A percentile compares a stretch with the other conserved stretches of the same genome.
phyloP scores from a whole-genome alignment of 30 jellyfish, hydroid and myxozoan genomes.

The Hydractinia echinata region DNA sequence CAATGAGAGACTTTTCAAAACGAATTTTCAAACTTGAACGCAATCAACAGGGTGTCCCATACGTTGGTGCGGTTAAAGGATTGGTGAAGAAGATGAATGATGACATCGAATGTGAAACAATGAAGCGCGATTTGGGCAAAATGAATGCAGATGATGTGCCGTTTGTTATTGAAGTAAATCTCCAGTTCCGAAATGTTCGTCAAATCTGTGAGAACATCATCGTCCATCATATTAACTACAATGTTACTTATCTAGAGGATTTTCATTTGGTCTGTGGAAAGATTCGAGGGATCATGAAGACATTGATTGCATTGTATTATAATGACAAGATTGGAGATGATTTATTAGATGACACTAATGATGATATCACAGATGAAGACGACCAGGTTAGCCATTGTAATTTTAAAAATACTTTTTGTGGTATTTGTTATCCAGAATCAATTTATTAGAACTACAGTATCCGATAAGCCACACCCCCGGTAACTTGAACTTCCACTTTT shows the following conservation, averaged over 20 bases:
- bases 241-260: conserved; percentile 17
- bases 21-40: conserved; percentile 23
- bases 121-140: conserved; percentile 1
- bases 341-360: neutral
- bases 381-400: neutral
- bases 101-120: neutral
- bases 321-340: conserved; percentile 1
- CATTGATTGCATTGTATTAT: neutral
- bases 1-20: conserved; percentile 12
- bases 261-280: conserved; percentile 23
- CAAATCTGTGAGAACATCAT: conserved; percentile 7
- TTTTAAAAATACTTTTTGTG: neutral
- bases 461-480: too few relatives aligned
- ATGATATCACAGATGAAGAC: neutral
- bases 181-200: conserved; percentile 14
- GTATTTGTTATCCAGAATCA: neutral
- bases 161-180: neutral
- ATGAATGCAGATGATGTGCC: conserved; percentile 20
- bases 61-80: neutral
- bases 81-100: neutral
- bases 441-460: too few relatives aligned
- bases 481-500: too few relatives aligned
- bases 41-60: conserved; percentile 13
- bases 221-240: neutral
- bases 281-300: conserved; percentile 27